phyloP scores from a whole-genome alignment of 2,797 vertebrate species.

The Carapus acus region DNA sequence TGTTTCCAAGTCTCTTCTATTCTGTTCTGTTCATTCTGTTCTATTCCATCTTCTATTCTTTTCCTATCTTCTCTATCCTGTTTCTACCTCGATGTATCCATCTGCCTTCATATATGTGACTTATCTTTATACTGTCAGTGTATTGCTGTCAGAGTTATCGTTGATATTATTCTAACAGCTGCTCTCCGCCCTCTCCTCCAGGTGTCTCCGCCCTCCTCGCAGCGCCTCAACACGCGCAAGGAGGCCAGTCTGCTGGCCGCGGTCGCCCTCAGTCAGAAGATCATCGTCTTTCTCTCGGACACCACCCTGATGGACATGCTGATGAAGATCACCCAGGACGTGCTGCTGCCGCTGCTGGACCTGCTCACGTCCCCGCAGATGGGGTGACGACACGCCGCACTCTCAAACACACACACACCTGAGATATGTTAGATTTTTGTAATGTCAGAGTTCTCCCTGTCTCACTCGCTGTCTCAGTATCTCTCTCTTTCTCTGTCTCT shows the following conservation, averaged over 20 bases:
- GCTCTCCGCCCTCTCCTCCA: conserved; percentile 60
- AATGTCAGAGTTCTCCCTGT: too few species aligned
- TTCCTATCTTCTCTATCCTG: too few species aligned
- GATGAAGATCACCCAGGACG: conserved; percentile 94
- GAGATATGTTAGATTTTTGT: too few species aligned
- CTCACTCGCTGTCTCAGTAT: conserved; percentile 3
- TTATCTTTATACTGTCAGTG: too few species aligned
- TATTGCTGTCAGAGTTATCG: not conserved
- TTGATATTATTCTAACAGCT: conserved; percentile 5
- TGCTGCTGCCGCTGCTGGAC: conserved; percentile 86
- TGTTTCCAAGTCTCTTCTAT: too few species aligned
- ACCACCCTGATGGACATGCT: conserved; percentile 98
- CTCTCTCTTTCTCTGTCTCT: conserved; percentile 5
- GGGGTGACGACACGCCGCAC: conserved; percentile 76
- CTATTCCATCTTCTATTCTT: too few species aligned
- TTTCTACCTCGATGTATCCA: too few species aligned
- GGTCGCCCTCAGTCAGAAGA: conserved; percentile 88
- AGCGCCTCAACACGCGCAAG: conserved; percentile 92
- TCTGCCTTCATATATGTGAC: too few species aligned
- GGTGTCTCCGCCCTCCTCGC: conserved; percentile 81
- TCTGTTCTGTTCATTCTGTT: too few species aligned
- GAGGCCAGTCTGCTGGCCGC: conserved; percentile 92
- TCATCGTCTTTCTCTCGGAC: conserved; percentile 92
- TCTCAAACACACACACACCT: not conserved
- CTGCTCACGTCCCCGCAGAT: conserved; percentile 84